These are phyloP conservation scores for Squalus acanthias DNA, from an alignment of 2,797 vertebrate species.

Conservation along the genomic window DNA sequence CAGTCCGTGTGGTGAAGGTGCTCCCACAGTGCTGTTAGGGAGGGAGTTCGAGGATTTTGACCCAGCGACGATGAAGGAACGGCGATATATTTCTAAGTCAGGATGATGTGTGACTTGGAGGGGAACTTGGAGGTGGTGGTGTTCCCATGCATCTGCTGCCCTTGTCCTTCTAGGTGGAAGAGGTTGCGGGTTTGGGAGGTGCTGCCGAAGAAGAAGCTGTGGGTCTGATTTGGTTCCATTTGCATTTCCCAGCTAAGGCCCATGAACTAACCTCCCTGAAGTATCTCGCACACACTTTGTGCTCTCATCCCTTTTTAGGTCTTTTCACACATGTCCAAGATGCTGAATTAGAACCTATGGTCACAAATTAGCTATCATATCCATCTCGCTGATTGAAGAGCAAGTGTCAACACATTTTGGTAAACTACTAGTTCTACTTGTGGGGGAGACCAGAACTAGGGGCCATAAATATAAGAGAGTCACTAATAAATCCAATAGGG, in stretches of 20 bases:
- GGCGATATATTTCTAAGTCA: too few species aligned
- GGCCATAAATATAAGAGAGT: background rate
- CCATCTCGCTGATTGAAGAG: background rate
- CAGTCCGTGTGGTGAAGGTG: too few species aligned
- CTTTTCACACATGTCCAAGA: background rate
- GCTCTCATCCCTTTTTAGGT: background rate
- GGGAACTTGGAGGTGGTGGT: too few species aligned
- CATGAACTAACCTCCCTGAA: background rate
- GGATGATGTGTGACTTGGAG: too few species aligned
- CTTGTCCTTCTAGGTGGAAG: too few species aligned
- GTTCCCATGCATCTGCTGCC: too few species aligned
- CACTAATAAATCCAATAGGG: too few species aligned
- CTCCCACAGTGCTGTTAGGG: too few species aligned
- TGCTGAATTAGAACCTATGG: background rate
- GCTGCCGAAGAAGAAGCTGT: background rate
- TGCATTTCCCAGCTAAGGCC: background rate
- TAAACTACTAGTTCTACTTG: background rate
- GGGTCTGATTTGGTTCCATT: background rate
- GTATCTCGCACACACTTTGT: background rate
- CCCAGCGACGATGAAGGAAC: too few species aligned
- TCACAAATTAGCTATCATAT: background rate
- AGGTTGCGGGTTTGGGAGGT: too few species aligned
- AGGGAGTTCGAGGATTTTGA: too few species aligned
- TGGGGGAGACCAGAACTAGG: background rate
- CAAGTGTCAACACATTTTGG: background rate